Evolutionary conservation across 2,113 vertebrate genomes (phyloP).

Genomic region (Anhinga anhinga): DNA sequence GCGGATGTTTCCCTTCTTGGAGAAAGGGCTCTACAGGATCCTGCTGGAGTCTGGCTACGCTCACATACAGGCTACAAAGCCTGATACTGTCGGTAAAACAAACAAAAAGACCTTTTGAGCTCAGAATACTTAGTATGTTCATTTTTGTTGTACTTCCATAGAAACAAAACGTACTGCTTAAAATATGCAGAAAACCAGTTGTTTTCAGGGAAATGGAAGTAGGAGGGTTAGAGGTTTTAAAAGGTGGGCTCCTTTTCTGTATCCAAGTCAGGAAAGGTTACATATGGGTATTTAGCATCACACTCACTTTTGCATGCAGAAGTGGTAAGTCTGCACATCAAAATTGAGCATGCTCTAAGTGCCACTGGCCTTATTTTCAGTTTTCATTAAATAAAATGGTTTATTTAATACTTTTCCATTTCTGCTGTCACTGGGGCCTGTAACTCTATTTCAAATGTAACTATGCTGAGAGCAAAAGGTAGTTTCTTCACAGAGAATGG

Average conservation of each 20-base stretch:
- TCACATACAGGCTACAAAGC: slow-evolving; percentile 78
- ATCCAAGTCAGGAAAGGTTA: not conserved
- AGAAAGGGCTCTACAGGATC: slow-evolving; percentile 51
- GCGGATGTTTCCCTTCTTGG: slow-evolving; percentile 60
- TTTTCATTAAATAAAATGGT: slow-evolving; percentile 11
- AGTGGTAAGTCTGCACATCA: not conserved
- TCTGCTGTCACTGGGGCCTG: not conserved
- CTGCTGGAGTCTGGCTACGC: slow-evolving; percentile 71
- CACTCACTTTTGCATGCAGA: not conserved
- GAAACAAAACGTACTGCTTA: not conserved
- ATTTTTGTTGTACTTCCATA: not conserved
- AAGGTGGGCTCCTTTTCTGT: not conserved
- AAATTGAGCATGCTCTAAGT: not conserved
- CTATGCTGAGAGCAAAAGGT: not conserved
- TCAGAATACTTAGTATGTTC: not conserved
- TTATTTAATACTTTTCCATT: not conserved
- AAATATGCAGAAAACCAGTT: not conserved
- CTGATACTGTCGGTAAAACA: slow-evolving; percentile 73
- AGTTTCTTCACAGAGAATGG: not conserved
- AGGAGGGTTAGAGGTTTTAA: not conserved
- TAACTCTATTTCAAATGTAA: not conserved
- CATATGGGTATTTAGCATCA: not conserved
- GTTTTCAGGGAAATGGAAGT: not conserved
- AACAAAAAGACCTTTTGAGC: not conserved
- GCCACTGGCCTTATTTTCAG: not conserved